Base-by-base conservation (phyloP, 2,797 vertebrate species). In the Carcharodon carcharias region DNA sequence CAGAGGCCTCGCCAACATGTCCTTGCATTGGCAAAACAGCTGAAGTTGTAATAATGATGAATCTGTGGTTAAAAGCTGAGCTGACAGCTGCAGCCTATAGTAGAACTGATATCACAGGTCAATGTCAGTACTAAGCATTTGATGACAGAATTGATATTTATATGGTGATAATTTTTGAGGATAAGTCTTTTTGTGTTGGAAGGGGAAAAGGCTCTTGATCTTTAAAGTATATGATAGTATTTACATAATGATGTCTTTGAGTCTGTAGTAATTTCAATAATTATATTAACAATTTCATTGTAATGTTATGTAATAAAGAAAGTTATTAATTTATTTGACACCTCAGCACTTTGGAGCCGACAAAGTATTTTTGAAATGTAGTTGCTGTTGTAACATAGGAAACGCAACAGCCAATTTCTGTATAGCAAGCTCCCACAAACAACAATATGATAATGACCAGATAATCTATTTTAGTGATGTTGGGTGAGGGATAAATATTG, bases 41-140 rank as follows among this genome's bases (percentile, higher is more conserved):
- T 98, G 97, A 98, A 98, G 98, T 97, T 98, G 98, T 98, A 98
- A 98, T 97, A 97, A 98, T 98, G 97, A 98, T 98, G 98, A 99
- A 98, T 98, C 97, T 97, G 97, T 97, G 98, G 97, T 97, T 98
- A 98, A 97, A 96, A 98, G 97, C 97, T 97, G 97, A 97, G 97
- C 98, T 98, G 98, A 98, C 98, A 98, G 98, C 97, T 97, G 97
- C 97, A 97, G 97, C 97, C 98, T 97, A 97, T 97, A 97, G 97
- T 98, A 98, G 97, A 97, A 98, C 98, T 97, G 97, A 97, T 97
- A 97, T 73, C 96, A 96, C 97, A 96, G 97, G 97, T 97, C 97
- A 96, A 96, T 97, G 97, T 97, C 96, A 96, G 16, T 96, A 97
- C 97, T 97, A 96, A 98, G 97, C 96, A 28, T 91, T 97, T 96